Base-by-base conservation (phyloP, 2,113 vertebrate species). In the Tricholaema leucomelas region DNA sequence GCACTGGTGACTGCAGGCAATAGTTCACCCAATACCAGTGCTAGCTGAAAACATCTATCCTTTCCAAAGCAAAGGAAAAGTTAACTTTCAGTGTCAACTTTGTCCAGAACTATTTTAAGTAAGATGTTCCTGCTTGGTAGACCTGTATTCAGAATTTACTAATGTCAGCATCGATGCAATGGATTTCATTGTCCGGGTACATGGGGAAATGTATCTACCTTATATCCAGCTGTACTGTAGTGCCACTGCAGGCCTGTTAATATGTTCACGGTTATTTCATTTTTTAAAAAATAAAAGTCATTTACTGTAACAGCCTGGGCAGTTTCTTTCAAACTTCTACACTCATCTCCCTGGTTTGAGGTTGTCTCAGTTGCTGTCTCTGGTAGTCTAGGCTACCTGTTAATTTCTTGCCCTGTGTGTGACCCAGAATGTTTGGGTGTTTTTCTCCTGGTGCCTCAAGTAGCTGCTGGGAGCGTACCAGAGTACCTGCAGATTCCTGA, bases 211-310 rank as follows among this genome's bases (percentile, higher is more conserved):
- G 97, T 97, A 96, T 96, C 94, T 97, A 85, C 97, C 95, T 96
- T 97, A 96, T 97, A 97, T 96, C 96, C 97, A 94, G 97, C 97
- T 98, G 97, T 97, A 97, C 97, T 97, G 97, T 97, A 98, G 97
- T 97, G 97, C 97, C 98, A 96, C 97, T 96, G 97, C 97, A 97
- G 98, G 96, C 97, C 97, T 98, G 98, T 98, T 98, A 98, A 98
- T 98, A 98, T 96, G 97, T 98, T 98, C 98, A 98, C 96, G 97
- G 91, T 97, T 98, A 97, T 96, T 95, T 97, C 97, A 96, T 97
- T 97, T 98, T 96, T 96, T 95, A 28, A 92, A 74, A 74, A 98
- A 98, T 98, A 98, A 98, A 98, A 98, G 95, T 98, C 97, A 98
- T 98, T 98, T 98, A 98, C 96, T 98, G 98, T 98, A 98, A 96